A percentile compares a stretch with the other conserved stretches of the same genome.
Evolutionary conservation across 2,113 vertebrate species (phyloP).

Genomic region (Tenebrosternarchus preto): DNA sequence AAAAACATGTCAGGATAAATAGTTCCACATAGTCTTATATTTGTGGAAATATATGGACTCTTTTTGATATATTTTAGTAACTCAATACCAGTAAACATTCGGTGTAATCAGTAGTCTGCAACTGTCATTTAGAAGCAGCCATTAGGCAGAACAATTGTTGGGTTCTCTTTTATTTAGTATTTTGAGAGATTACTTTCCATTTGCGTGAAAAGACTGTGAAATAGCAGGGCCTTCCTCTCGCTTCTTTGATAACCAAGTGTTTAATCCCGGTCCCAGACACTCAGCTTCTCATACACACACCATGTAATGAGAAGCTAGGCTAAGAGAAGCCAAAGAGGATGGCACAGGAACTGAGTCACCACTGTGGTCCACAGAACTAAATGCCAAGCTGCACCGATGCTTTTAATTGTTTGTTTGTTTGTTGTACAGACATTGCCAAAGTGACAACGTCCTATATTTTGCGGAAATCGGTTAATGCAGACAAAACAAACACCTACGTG

Average conservation of each 20-base stretch:
- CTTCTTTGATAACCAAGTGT: slow-evolving; percentile 64
- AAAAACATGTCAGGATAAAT: slow-evolving; percentile 18
- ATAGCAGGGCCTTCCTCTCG: slow-evolving; percentile 4
- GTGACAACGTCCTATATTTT: no score
- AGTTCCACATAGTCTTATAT: background rate
- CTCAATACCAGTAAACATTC: background rate
- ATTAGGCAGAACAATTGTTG: background rate
- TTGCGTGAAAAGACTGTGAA: slow-evolving; percentile 33
- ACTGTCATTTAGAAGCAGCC: background rate
- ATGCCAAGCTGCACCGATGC: background rate
- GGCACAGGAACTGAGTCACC: background rate
- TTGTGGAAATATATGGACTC: background rate
- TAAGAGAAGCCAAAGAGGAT: slow-evolving; percentile 53
- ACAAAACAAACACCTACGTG: background rate
- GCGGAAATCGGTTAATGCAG: background rate
- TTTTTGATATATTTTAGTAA: background rate
- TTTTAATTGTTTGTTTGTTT: background rate
- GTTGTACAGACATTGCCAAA: no score
- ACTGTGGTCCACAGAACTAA: background rate
- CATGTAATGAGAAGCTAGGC: slow-evolving; percentile 68
- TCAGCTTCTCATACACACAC: slow-evolving; percentile 68
- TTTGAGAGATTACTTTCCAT: slow-evolving; percentile 29
- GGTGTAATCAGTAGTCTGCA: background rate
- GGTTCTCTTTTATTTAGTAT: background rate
- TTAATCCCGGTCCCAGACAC: slow-evolving; percentile 72